Conservation (phyloP, 2,888 invertebrate species). For the Agonopterix heracliana region DNA sequence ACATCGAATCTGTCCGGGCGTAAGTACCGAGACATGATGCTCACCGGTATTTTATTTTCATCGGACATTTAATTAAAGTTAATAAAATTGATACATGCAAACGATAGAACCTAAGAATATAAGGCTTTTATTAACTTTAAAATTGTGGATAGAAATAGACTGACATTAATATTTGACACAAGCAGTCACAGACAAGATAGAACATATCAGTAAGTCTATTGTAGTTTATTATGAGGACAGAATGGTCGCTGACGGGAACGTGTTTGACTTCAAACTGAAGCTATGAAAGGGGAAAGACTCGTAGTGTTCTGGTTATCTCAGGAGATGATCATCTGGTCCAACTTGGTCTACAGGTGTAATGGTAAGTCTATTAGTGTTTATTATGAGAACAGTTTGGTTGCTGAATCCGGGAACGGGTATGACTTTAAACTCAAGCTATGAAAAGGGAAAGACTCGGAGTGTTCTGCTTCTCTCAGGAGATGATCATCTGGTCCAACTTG, state of each 20-base stretch:
- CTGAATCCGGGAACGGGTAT: constrained; percentile 95
- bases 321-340: constrained; percentile 98
- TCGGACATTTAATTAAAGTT: too few species aligned
- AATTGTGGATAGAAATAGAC: too few species aligned
- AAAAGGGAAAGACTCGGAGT: constrained; percentile 96
- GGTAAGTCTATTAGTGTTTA: constrained; percentile 68
- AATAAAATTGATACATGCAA: too few species aligned
- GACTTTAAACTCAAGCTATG: constrained; percentile 92
- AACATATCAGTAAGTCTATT: background rate
- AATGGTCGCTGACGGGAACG: constrained; percentile 92
- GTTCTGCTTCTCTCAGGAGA: constrained; percentile 97
- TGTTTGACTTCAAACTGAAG: constrained; percentile 92
- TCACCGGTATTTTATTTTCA: too few species aligned
- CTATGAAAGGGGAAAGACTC: constrained; percentile 93
- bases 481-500: constrained; percentile 98
- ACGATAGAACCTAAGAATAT: too few species aligned
- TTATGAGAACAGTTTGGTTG: constrained; percentile 90
- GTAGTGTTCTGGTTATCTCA: constrained; percentile 99
- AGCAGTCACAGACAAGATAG: background rate
- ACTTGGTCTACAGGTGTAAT: constrained; percentile 94
- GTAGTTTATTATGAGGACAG: constrained; percentile 53
- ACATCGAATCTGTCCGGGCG: too few species aligned
- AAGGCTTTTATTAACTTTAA: too few species aligned
- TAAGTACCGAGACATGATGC: too few species aligned
- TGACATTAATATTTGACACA: too few species aligned